Evolutionary conservation across 1,140 invertebrate species (phyloP).

Genomic region (Rhizoglyphus robini): DNA sequence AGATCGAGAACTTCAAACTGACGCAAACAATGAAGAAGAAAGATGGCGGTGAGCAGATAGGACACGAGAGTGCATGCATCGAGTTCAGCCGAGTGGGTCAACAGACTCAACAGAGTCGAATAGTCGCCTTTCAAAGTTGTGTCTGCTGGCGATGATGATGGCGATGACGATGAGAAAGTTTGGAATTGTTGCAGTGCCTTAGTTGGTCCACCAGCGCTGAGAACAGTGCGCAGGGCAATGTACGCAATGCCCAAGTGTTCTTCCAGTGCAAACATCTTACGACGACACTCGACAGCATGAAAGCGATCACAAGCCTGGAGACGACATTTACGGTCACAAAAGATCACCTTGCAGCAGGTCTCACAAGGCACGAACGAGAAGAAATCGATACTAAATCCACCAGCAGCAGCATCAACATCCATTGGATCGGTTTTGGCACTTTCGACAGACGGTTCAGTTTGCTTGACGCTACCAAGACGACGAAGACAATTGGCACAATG

Average conservation of each 20-base stretch:
- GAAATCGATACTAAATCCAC: neutral
- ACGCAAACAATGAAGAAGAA: neutral
- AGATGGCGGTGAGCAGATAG: neutral
- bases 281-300: neutral
- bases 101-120: neutral
- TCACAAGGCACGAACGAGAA: neutral
- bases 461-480: neutral
- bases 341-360: neutral
- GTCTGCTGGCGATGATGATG: neutral
- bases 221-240: neutral
- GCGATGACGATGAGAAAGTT: too few relatives aligned
- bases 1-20: neutral
- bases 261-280: neutral
- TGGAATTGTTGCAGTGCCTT: neutral
- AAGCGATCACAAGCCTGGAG: neutral
- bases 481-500: conserved; percentile 2
- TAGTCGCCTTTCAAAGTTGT: neutral
- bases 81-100: neutral
- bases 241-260: neutral
- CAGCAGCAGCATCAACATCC: neutral
- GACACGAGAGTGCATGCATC: neutral
- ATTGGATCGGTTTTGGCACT: neutral
- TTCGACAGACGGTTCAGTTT: neutral
- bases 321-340: neutral
- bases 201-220: neutral